Base-by-base conservation (phyloP, 2,888 invertebrate species). In the Chromoteleia sp. region DNA sequence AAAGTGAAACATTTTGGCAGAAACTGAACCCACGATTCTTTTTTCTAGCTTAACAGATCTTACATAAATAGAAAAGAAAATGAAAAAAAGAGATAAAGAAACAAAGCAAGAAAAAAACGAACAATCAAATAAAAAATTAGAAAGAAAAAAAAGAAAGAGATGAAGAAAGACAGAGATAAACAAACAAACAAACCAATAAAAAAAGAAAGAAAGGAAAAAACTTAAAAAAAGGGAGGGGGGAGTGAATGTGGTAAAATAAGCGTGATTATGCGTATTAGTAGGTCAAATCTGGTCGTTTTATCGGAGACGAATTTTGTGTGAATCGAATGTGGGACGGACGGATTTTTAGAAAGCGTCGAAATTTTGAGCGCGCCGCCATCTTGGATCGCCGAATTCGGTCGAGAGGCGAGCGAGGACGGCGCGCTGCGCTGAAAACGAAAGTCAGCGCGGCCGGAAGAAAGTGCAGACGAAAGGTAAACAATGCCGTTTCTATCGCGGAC, bases 341-440 rank as follows among this genome's bases (percentile, higher is more conserved):
- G 25, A 33, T 61, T 41, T 78, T 56, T 78, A 77, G 77, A 77
- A 77, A 77, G 77, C 36, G 33, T 30, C 4, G 65, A 39, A 33
- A 73, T 61, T 33, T 41, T 41, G 39, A 19, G 25, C 25, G 25
- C 25, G 3, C 3, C 25, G 25, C 3, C 25, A 25, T 5, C 5
- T 5, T 5, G 25, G 5, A 25, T 25, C 5, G 1, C 33, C 33
- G 33, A 33, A 33, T 33, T 8, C 33, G 33, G 7, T 33, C 10
- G 33, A 8, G 3, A 6, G 25, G 25, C n/a, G n/a, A n/a, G n/a
- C n/a, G n/a, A n/a, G n/a, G n/a, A n/a, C n/a, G n/a, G n/a, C n/a
- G n/a, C n/a, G n/a, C n/a, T n/a, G 3, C 17, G 52, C 10, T 19
- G 58, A 59, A 59, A 59, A 61, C 45, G 61, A 45, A 61, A 45